Evolutionary conservation across 2,888 invertebrate species (phyloP).

Genomic region (Orthosia cruda): DNA sequence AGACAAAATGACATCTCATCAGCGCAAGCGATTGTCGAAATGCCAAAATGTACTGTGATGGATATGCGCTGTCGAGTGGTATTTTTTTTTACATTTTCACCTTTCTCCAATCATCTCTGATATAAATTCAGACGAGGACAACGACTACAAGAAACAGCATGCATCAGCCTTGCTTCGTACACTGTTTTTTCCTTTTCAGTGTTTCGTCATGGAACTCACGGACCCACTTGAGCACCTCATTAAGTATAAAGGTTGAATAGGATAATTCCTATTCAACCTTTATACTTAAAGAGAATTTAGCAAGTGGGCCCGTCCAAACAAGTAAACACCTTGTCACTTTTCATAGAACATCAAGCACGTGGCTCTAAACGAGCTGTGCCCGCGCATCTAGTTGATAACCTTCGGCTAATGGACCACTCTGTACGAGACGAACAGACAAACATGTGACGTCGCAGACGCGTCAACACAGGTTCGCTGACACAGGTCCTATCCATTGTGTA

Average conservation of each 20-base stretch:
- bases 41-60: too few species aligned
- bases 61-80: background rate
- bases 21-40: background rate
- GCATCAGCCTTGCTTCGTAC: background rate
- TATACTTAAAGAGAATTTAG: background rate
- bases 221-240: background rate
- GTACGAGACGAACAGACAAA: background rate
- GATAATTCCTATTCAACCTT: background rate
- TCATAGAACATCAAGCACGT: constrained; percentile 11
- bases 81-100: background rate
- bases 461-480: background rate
- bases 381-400: constrained; percentile 7
- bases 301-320: background rate
- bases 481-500: background rate
- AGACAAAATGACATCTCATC: background rate
- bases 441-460: background rate
- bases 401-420: background rate
- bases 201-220: background rate
- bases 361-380: background rate
- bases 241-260: too few species aligned
- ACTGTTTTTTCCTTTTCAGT: background rate
- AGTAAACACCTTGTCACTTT: background rate
- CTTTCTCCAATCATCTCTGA: background rate
- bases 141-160: background rate
- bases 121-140: background rate